Conservation (phyloP, 2,888 invertebrate genomes). For the Chrysolina haemoptera region DNA sequence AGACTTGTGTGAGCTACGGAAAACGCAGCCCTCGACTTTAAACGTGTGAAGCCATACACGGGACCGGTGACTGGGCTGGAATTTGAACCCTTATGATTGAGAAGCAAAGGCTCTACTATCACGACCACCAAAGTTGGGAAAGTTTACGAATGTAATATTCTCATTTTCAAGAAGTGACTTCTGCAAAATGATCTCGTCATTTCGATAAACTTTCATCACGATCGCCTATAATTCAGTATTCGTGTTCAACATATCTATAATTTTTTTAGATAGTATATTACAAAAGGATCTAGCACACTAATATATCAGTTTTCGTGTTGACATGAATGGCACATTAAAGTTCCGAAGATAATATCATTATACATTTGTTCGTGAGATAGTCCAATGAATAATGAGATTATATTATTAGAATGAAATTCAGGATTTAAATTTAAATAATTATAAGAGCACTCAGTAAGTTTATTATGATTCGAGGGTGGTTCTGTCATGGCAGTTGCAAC, state of each 20-base stretch:
- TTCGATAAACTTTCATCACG: conserved; percentile 12
- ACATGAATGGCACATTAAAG: conserved; percentile 13
- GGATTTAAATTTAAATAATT: conserved; percentile 28
- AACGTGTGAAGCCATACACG: too few species aligned
- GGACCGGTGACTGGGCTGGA: too few species aligned
- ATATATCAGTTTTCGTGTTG: conserved; percentile 1
- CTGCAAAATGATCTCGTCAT: not conserved
- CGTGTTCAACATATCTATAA: conserved; percentile 7
- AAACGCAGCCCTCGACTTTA: too few species aligned
- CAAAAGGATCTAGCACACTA: not conserved
- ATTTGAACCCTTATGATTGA: too few species aligned
- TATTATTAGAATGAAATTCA: conserved; percentile 7
- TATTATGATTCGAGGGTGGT: not conserved
- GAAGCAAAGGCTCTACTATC: too few species aligned
- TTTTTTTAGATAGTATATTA: not conserved
- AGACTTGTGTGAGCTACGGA: too few species aligned
- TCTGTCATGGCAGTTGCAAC: too few species aligned
- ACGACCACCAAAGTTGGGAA: too few species aligned
- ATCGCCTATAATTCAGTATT: not conserved
- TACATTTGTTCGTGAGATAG: conserved; percentile 14
- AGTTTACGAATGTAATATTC: too few species aligned
- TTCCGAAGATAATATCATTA: conserved; percentile 25
- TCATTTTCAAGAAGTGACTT: too few species aligned
- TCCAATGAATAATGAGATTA: conserved; percentile 30
- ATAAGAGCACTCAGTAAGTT: conserved; percentile 21